These are phyloP conservation scores for Eumerus sabulonum DNA, from an alignment of 2,888 invertebrate genomes.

Conservation along the genomic window DNA sequence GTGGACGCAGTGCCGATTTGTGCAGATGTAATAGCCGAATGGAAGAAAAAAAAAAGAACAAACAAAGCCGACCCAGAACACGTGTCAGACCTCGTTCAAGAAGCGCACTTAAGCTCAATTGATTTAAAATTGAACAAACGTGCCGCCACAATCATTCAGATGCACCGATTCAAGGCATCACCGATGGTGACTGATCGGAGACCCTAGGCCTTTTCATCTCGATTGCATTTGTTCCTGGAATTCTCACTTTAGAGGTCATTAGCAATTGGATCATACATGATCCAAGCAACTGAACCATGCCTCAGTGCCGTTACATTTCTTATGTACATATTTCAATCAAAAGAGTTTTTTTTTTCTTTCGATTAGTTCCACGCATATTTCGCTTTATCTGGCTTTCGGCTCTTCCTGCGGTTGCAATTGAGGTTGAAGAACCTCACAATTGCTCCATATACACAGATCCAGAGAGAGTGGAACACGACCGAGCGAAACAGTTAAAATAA, in stretches of 20 bases:
- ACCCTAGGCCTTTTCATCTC: constrained; percentile 27
- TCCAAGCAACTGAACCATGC: constrained; percentile 26
- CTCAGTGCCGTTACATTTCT: constrained; percentile 46
- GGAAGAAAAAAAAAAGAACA: constrained; percentile 33
- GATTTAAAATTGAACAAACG: constrained; percentile 63
- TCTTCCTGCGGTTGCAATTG: constrained; percentile 44
- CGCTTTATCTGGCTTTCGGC: constrained; percentile 19
- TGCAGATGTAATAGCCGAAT: constrained; percentile 6
- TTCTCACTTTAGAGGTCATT: constrained; percentile 53
- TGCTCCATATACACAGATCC: constrained; percentile 2
- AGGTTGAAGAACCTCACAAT: constrained; percentile 30
- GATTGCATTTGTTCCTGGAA: constrained; percentile 49
- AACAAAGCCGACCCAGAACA: constrained; percentile 55
- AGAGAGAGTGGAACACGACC: not conserved
- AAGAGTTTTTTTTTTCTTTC: constrained; percentile 14
- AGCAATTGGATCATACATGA: constrained; percentile 36
- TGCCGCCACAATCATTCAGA: constrained; percentile 50
- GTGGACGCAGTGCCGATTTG: too few species aligned
- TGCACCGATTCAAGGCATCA: constrained; percentile 52
- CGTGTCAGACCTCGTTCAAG: constrained; percentile 53
- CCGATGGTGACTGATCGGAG: constrained; percentile 39
- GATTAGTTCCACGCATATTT: constrained; percentile 14
- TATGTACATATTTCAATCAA: constrained; percentile 52
- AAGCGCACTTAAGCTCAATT: constrained; percentile 60
- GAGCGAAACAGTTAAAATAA: constrained; percentile 43